Conservation (phyloP, 2,113 vertebrate species). For the Ellobius talpinus region DNA sequence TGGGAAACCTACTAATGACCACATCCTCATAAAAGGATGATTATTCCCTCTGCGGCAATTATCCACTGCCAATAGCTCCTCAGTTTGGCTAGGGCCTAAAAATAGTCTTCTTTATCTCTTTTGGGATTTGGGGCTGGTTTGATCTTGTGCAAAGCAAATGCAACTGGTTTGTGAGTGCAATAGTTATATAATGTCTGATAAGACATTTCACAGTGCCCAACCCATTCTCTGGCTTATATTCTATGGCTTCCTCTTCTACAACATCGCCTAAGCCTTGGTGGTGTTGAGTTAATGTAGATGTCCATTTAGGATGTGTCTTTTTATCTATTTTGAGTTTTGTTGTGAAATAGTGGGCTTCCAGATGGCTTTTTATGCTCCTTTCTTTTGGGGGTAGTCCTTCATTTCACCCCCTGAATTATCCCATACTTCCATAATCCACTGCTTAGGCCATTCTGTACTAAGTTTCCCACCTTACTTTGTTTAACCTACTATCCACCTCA, state of each 20-base stretch:
- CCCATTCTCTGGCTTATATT: neutral
- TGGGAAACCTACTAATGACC: neutral
- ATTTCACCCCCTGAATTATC: neutral
- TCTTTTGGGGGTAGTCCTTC: neutral
- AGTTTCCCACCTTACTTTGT: neutral
- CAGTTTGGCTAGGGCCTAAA: neutral
- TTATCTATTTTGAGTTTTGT: neutral
- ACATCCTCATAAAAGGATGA: neutral
- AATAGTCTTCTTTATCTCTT: neutral
- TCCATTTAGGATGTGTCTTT: neutral
- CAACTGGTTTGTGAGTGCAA: neutral
- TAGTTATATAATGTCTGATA: neutral
- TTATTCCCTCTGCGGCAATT: neutral
- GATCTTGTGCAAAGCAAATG: neutral
- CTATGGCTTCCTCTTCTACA: neutral
- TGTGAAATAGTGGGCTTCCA: neutral
- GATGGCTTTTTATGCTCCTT: neutral
- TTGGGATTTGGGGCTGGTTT: neutral
- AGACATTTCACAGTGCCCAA: neutral
- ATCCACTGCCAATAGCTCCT: neutral
- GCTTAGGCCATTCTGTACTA: neutral
- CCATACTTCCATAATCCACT: neutral
- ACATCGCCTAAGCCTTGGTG: neutral
- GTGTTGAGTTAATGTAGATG: neutral
- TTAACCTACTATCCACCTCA: no score